Base-by-base conservation (phyloP, 2,797 vertebrate species). In the Phrynocephalus vlangalii region DNA sequence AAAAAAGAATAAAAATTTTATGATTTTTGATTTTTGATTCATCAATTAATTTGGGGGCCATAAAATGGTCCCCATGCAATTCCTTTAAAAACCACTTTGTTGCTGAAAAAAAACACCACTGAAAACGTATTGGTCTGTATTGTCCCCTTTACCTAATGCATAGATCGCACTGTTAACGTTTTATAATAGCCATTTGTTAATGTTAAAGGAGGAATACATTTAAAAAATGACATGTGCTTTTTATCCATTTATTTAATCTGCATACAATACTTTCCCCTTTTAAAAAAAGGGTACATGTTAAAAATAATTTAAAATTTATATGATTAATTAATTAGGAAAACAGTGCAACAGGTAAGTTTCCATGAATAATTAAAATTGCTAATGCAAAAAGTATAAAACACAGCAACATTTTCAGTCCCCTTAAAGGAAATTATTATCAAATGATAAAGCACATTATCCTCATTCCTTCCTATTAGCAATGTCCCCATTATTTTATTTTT, bases 391-490 rank as follows among this genome's bases (percentile, higher is more conserved):
- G 89, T 72, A 85, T 94, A 94, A 95, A 93, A 77, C 3, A 88
- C 94, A 96, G 92, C 87, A 94, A 92, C 93, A 92, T 93, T 93
- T 93, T 91, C 83, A 96, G 90, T 92, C 90, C 94, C 92, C 94
- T 91, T 63, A 95, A 95, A 95, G 91, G 93, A 95, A 95, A 33
- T 96, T 93, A 96, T 97, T 97, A 96, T 96, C 95, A 94, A 96
- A 96, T 96, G 94, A 95, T 95, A 96, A 96, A 95, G 92, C 92
- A 95, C 30, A 94, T 96, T 96, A 95, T 95, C 92, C 92, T 91
- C 86, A 92, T 67, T 86, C 60, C 86, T 95, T 85, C 76, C 75
- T 93, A 91, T 92, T 93, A 92, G 88, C 93, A 83, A 77, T 93
- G 89, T 86, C 92, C 91, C 91, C 91, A 93, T 92, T 92, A 87